Conservation (phyloP, 2,797 vertebrate species). For the Eremophila alpestris region DNA sequence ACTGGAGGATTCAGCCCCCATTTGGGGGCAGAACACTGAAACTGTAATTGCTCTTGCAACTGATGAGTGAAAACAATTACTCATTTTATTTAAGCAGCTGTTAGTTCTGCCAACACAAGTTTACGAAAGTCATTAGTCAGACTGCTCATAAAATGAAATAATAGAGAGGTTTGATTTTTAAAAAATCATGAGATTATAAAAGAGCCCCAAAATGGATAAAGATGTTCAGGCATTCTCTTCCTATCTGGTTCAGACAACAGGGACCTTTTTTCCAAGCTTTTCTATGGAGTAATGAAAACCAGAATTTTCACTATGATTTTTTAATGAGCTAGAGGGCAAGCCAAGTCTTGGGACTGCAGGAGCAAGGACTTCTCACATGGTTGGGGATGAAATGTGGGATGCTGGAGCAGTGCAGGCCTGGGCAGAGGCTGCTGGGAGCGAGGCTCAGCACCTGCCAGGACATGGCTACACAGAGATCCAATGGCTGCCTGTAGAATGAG, state of each 20-base stretch:
- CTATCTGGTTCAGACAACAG: not conserved
- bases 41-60: slow-evolving; percentile 40
- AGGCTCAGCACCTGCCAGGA: rapidly evolving
- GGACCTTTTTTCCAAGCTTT: not conserved
- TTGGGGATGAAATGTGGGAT: not conserved
- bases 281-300: not conserved
- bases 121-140: slow-evolving; percentile 49
- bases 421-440: rapidly evolving
- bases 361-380: not conserved
- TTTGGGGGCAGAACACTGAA: slow-evolving; percentile 21
- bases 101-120: slow-evolving; percentile 40
- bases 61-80: slow-evolving; percentile 65
- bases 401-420: not conserved
- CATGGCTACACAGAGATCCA: not conserved
- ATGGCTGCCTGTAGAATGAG: not conserved
- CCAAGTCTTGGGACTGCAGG: not conserved
- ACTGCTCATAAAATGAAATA: not conserved
- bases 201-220: not conserved
- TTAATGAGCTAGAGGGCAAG: not conserved
- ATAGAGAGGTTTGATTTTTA: not conserved
- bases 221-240: not conserved
- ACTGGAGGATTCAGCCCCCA: not conserved
- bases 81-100: slow-evolving; percentile 44
- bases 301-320: not conserved
- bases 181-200: not conserved